Evolutionary conservation across 2,113 vertebrate species (phyloP), one percentile per base, ranked within the genome.

Genomic region (Mobula birostris): DNA sequence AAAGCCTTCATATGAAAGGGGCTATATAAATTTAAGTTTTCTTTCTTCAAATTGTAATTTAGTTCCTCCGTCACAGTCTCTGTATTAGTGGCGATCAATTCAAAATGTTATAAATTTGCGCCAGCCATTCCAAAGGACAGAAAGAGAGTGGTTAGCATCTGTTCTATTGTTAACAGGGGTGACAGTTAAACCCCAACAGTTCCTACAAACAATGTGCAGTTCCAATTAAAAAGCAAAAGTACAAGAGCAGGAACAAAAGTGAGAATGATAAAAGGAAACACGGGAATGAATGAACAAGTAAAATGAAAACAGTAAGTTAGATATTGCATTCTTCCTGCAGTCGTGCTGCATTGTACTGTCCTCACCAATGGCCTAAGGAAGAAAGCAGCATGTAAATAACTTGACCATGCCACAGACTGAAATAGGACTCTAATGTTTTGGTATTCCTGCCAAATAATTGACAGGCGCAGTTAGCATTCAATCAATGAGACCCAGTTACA

Each of bases 381-480:
- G 85, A 90, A 90, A 90, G 61, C 61, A 90, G 14, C 85, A 90
- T 90, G 85, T 32, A 90, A 90, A 90, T 90, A 29, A 63, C 19
- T 90, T 63, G 32, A 40, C 36, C 24, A 8, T 15, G 68, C 12
- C 72, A 32, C 68, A 63, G 7, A 93, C 70, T 93, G 85, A n/a
- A 66, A n/a, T n/a, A 90, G 85, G 27, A 61, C 29, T 58, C 24
- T 58, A 85, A 29, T 90, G 85, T 90, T 90, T 90, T 90, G 85
- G 85, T 90, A 90, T 61, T 90, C 61, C 61, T 90, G 85, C 66
- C 61, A 12, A 90, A 90, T 90, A 90, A 90, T 32, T 74, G 40
- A 40, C 68, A 93, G 91, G 48, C 91, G 40, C 72, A 93, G 32
- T 93, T 74, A 56, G 91, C 91, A 36, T 93, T 93, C 91, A 93